A percentile compares a stretch with the other conserved stretches of the same genome.
Evolutionary conservation across 2,797 vertebrate species (phyloP).

Genomic region (Myioborus miniatus): DNA sequence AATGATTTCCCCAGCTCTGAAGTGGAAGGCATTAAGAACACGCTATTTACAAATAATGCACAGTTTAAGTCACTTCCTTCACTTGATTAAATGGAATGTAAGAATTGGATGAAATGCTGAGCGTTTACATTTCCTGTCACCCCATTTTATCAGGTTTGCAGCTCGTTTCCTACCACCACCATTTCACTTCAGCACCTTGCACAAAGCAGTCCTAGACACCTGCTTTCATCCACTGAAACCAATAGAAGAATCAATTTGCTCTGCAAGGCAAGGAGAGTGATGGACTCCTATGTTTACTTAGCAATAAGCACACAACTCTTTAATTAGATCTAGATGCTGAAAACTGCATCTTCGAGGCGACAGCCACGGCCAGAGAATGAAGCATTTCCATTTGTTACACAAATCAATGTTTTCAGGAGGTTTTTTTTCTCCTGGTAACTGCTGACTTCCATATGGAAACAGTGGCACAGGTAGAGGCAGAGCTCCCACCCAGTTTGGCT

Average conservation of each 20-base stretch:
- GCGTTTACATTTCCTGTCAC: background rate
- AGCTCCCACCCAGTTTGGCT: background rate
- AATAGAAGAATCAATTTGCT: constrained; percentile 13
- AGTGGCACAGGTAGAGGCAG: background rate
- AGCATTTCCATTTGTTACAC: background rate
- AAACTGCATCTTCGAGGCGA: background rate
- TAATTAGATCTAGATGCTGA: background rate
- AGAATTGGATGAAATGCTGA: background rate
- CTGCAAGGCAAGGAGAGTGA: constrained; percentile 8
- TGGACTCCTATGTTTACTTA: background rate
- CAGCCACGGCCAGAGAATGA: background rate
- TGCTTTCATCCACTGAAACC: background rate
- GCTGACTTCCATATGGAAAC: background rate
- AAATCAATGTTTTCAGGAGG: background rate
- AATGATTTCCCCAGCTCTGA: background rate
- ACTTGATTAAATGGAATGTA: background rate
- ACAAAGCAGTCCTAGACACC: background rate
- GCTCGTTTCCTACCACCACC: background rate
- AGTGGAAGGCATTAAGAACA: background rate
- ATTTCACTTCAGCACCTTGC: background rate
- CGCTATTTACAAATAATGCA: background rate
- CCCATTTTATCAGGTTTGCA: background rate
- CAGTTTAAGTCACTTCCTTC: background rate
- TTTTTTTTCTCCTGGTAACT: background rate
- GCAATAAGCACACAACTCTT: constrained; percentile 8